phyloP scores from a whole-genome alignment of 1,140 invertebrate genomes.

The Platyura marginata region DNA sequence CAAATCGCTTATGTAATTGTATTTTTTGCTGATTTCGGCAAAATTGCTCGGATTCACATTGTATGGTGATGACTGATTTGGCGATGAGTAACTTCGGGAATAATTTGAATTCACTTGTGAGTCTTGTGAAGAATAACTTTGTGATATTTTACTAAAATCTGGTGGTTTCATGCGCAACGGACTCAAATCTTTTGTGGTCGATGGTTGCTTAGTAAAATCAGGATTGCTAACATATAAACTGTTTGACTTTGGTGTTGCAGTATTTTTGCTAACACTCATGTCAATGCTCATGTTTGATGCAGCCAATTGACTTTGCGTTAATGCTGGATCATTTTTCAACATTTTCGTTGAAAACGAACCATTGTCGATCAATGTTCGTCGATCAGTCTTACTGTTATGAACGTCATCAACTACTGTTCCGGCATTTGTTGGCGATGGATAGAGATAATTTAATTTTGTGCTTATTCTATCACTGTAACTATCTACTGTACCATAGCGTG shows the following conservation, averaged over 20 bases:
- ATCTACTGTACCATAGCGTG: no score
- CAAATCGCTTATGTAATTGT: slow-evolving; percentile 6
- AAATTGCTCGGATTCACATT: slow-evolving; percentile 4
- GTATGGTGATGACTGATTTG: not conserved
- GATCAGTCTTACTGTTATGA: not conserved
- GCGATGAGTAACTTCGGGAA: not conserved
- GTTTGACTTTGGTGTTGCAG: no score
- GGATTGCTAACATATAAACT: slow-evolving; percentile 4
- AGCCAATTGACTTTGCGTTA: no score
- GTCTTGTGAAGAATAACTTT: not conserved
- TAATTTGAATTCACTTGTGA: slow-evolving; percentile 2
- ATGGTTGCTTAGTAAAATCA: slow-evolving; percentile 2
- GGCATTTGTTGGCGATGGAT: not conserved
- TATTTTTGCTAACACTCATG: no score
- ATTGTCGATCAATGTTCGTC: not conserved
- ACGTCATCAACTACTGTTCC: not conserved
- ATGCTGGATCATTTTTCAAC: no score
- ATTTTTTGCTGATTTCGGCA: slow-evolving; percentile 4
- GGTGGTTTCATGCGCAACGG: slow-evolving; percentile 1
- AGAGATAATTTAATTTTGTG: no score
- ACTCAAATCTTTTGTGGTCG: not conserved
- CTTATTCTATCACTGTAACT: no score
- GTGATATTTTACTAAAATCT: slow-evolving; percentile 1
- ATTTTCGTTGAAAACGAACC: not conserved
- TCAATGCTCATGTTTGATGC: no score